Evolutionary conservation across 35 echinoderm and acorn worm genomes (phyloP).

Genomic region (Ophioderma brevispina): DNA sequence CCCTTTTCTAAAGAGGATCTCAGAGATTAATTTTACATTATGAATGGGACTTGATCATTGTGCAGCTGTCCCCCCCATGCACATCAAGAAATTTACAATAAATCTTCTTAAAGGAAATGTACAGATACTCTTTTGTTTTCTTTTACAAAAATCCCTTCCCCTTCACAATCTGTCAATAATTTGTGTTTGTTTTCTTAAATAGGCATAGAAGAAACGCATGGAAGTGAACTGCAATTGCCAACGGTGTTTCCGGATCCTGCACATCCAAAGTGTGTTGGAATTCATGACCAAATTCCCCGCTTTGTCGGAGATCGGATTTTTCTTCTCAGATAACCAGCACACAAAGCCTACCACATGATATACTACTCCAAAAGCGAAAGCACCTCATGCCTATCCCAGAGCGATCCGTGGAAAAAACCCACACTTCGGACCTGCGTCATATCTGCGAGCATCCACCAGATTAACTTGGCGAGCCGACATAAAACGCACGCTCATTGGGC

Average conservation of each 20-base stretch:
- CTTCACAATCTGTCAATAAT: no score
- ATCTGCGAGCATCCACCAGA: no score
- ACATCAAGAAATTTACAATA: no score
- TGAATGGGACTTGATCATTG: no score
- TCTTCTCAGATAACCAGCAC: conserved; percentile 50
- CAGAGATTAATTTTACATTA: no score
- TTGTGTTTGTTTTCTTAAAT: conserved; percentile 46
- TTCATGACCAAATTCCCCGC: conserved; percentile 91
- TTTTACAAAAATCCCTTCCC: no score
- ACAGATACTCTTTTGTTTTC: no score
- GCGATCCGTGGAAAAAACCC: no score
- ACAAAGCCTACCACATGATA: conserved; percentile 66
- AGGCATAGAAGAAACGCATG: conserved; percentile 91
- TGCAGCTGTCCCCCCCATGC: no score
- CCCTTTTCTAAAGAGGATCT: no score
- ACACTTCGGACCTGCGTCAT: no score
- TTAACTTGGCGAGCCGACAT: conserved; percentile 94
- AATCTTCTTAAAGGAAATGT: no score
- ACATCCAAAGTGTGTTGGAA: conserved; percentile 98
- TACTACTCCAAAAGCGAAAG: conserved; percentile 74
- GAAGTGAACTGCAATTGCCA: conserved; percentile 91
- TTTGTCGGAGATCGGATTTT: conserved; percentile 48
- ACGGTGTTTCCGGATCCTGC: conserved; percentile 89
- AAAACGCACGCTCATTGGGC: conserved; percentile 76
- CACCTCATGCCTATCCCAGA: conserved; percentile 70